phyloP scores from a whole-genome alignment of 2,797 vertebrate genomes.

The Lepilemur septentrionalis region DNA sequence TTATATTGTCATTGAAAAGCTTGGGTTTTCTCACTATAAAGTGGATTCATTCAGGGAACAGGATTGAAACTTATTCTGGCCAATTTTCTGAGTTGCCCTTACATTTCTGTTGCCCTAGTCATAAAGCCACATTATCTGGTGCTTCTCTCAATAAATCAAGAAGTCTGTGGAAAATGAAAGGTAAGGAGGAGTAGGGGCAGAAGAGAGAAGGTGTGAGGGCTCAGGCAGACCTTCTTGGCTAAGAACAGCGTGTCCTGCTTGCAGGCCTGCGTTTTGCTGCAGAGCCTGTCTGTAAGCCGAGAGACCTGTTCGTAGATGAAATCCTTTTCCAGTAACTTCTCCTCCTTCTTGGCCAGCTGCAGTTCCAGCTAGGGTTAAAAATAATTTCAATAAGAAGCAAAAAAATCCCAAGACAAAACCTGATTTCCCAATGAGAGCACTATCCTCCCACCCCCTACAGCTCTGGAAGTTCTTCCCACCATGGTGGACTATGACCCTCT shows the following conservation, averaged over 20 bases:
- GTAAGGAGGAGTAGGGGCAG: neutral
- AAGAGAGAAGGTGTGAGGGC: neutral
- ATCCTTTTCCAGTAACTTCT: constrained; percentile 90
- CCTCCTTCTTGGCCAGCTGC: constrained; percentile 88
- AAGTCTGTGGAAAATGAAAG: neutral
- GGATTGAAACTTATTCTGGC: neutral
- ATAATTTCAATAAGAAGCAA: neutral
- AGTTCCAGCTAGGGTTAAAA: constrained; percentile 87
- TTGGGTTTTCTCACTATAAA: neutral
- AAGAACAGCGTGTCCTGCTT: constrained; percentile 87
- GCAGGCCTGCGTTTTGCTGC: constrained; percentile 80
- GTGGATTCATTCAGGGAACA: neutral
- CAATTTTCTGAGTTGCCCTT: neutral
- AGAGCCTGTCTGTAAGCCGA: constrained; percentile 85
- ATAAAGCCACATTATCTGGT: neutral
- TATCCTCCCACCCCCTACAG: neutral
- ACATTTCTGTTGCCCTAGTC: neutral
- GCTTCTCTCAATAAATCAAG: neutral
- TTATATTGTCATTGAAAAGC: neutral
- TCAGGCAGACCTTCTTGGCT: constrained; percentile 90
- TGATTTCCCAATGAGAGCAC: neutral
- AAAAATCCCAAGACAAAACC: neutral
- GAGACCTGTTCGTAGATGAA: constrained; percentile 90
- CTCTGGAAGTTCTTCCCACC: neutral
- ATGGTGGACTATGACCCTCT: neutral